A percentile compares a stretch with the other conserved stretches of the same genome.
Conservation (phyloP, 2,888 invertebrate species). For the Keiferia lycopersicella region DNA sequence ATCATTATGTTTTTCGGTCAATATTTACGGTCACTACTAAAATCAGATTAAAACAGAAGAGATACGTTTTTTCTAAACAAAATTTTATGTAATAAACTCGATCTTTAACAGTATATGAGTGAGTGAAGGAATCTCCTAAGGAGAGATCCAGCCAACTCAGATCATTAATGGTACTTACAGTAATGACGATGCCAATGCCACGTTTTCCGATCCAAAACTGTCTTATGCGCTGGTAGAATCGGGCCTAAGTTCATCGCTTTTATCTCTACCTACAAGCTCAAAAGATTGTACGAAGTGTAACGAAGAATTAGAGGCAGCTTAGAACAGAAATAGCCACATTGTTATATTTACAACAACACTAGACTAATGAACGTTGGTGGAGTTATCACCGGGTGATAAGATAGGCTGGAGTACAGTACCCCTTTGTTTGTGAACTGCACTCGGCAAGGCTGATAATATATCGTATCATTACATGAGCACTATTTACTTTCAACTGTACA, state of each 20-base stretch:
- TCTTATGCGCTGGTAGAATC: no score
- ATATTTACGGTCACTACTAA: neutral
- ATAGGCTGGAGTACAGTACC: slow-evolving; percentile 60
- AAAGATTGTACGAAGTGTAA: neutral
- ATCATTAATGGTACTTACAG: no score
- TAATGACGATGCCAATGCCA: no score
- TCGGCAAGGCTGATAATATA: slow-evolving; percentile 68
- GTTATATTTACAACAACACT: slow-evolving; percentile 56
- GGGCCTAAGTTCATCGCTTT: no score
- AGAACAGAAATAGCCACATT: slow-evolving; percentile 43
- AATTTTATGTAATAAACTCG: no score
- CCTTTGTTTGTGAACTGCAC: slow-evolving; percentile 72
- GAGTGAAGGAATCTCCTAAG: no score
- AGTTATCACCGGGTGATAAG: slow-evolving; percentile 71
- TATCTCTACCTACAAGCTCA: neutral
- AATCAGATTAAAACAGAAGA: no score
- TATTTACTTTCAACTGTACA: slow-evolving; percentile 46
- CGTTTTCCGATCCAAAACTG: no score
- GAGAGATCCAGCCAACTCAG: no score
- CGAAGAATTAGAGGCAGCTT: neutral
- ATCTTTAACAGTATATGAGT: no score
- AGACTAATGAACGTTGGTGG: slow-evolving; percentile 54
- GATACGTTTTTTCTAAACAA: no score
- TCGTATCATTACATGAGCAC: slow-evolving; percentile 53
- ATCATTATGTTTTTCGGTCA: slow-evolving; percentile 16